Conservation (phyloP, 2,888 invertebrate species). For the Lithosia quadra region DNA sequence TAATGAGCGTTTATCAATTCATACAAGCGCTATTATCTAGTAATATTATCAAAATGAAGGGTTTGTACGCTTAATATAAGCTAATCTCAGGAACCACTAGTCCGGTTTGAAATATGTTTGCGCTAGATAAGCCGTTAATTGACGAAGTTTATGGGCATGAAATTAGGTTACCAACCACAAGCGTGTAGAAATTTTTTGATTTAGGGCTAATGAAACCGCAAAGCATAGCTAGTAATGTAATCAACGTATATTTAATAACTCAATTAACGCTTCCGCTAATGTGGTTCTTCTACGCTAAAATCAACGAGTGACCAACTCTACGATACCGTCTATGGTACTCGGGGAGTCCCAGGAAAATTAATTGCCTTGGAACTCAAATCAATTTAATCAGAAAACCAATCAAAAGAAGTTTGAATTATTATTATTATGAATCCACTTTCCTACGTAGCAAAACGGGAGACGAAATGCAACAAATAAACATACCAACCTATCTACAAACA, state of each 20-base stretch:
- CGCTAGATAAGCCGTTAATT: background rate
- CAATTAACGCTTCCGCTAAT: background rate
- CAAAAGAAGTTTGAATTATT: too few species aligned
- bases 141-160: background rate
- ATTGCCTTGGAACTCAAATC: background rate
- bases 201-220: background rate
- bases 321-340: background rate
- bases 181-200: background rate
- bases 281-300: background rate
- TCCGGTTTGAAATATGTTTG: background rate
- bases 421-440: too few species aligned
- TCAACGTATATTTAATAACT: too few species aligned
- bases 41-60: constrained; percentile 2
- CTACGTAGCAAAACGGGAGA: background rate
- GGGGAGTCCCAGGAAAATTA: background rate
- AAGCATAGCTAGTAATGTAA: too few species aligned
- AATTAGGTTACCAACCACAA: background rate
- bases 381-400: background rate
- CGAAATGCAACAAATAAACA: too few species aligned
- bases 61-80: background rate
- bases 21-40: background rate
- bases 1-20: background rate
- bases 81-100: constrained; percentile 4
- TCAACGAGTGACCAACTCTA: background rate
- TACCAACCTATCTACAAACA: too few species aligned